Conservation (phyloP, 2,888 invertebrate species). For the Metopia argyrocephala region DNA sequence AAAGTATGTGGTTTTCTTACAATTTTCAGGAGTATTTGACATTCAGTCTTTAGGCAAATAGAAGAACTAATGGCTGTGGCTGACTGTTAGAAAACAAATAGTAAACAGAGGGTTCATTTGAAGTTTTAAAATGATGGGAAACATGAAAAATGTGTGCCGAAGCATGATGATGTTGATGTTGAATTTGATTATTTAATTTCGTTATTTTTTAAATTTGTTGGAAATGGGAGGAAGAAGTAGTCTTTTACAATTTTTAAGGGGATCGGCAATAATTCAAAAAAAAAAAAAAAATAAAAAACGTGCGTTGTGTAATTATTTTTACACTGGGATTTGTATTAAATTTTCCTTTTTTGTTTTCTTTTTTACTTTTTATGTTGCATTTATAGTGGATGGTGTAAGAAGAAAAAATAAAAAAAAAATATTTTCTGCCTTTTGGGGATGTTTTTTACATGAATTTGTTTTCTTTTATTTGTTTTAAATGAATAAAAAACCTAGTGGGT, state of each 20-base stretch:
- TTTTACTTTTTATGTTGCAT: not conserved
- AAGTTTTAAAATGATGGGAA: conserved; percentile 16
- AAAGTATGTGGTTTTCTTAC: conserved; percentile 72
- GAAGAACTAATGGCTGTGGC: conserved; percentile 11
- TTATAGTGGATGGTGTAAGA: conserved; percentile 1
- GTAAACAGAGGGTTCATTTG: conserved; percentile 17
- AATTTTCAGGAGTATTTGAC: conserved; percentile 65
- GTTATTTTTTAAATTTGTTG: no score
- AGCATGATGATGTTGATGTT: conserved; percentile 30
- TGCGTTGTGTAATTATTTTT: conserved; percentile 70
- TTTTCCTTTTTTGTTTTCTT: conserved; percentile 29
- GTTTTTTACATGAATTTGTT: conserved; percentile 29
- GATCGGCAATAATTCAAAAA: conserved; percentile 22
- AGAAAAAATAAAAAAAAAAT: not conserved
- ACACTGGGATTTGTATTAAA: conserved; percentile 62
- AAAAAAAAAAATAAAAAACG: conserved; percentile 57
- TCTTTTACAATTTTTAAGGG: conserved; percentile 28
- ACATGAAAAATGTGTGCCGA: conserved; percentile 37
- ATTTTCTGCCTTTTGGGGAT: conserved; percentile 43
- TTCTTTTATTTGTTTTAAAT: not conserved
- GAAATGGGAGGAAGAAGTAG: no score
- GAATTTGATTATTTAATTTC: not conserved
- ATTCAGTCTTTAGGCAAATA: conserved; percentile 47
- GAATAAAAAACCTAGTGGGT: not conserved
- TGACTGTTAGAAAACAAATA: not conserved